Conservation (phyloP, 2,113 vertebrate genomes). For the Tyto alba region DNA sequence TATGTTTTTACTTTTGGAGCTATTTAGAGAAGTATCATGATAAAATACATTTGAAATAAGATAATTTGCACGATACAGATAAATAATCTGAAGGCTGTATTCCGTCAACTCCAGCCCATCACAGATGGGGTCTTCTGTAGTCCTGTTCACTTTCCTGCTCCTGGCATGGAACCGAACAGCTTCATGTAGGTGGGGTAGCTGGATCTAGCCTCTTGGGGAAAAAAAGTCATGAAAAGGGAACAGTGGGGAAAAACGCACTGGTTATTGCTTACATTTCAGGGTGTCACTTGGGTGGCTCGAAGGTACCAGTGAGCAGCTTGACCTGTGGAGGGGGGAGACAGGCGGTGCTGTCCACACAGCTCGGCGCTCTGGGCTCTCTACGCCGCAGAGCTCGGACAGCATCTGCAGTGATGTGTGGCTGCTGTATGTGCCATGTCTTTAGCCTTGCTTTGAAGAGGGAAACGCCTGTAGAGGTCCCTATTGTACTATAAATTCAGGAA, state of each 20-base stretch:
- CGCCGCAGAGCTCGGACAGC: not conserved
- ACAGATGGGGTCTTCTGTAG: not conserved
- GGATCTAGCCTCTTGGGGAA: not conserved
- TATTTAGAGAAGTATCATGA: not conserved
- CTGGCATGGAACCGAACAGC: not conserved
- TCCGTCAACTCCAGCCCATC: not conserved
- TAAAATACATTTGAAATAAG: not conserved
- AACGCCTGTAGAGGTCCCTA: conserved; percentile 20
- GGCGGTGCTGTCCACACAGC: not conserved
- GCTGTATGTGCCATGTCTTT: rapidly evolving
- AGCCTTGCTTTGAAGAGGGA: not conserved
- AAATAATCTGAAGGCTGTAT: not conserved
- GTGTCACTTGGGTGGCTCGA: rapidly evolving
- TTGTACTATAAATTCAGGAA: not conserved
- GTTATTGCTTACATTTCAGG: not conserved
- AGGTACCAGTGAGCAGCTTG: not conserved
- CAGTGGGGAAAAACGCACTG: not conserved
- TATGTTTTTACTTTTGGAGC: not conserved
- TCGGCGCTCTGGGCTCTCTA: not conserved
- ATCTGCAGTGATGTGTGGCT: not conserved
- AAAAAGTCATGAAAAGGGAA: not conserved
- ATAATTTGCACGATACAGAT: not conserved
- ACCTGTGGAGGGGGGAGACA: rapidly evolving
- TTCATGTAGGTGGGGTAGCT: not conserved
- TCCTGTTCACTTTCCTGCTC: not conserved